Conservation (phyloP, 2,888 invertebrate species). For the Philaethria dido region DNA sequence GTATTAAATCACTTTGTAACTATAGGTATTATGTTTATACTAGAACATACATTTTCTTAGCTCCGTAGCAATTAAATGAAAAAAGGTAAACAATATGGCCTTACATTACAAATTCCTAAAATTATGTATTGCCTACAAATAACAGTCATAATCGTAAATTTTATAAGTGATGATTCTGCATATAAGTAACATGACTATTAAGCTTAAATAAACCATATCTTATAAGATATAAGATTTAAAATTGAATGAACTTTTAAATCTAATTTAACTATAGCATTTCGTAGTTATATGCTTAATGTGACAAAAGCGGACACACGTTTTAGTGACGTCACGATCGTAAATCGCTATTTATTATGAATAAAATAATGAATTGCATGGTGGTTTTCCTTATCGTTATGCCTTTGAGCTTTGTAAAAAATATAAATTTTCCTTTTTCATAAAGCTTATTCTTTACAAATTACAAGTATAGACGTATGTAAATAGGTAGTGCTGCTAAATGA, state of each 20-base stretch:
- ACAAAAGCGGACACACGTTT: constrained; percentile 42
- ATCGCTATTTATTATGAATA: constrained; percentile 52
- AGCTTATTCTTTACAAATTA: constrained; percentile 5
- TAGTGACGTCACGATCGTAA: constrained; percentile 55
- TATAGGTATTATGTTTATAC: neutral
- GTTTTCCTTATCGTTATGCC: constrained; percentile 53
- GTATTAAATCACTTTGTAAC: neutral
- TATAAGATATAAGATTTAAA: constrained; percentile 17
- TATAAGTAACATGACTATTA: constrained; percentile 9
- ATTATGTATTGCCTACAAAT: constrained; percentile 35
- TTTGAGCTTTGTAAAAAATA: constrained; percentile 18
- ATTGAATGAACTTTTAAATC: constrained; percentile 16
- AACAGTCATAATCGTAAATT: constrained; percentile 23
- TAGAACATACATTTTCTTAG: neutral
- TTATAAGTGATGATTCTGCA: constrained; percentile 34
- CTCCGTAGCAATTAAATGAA: constrained; percentile 10
- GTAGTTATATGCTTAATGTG: constrained; percentile 30
- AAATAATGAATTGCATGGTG: constrained; percentile 53
- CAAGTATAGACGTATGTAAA: too few relatives aligned
- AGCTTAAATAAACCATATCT: neutral
- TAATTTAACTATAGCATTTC: constrained; percentile 15
- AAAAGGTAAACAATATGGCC: constrained; percentile 16
- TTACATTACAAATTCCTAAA: constrained; percentile 34
- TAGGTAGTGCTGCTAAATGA: neutral
- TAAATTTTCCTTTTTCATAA: neutral